These are phyloP conservation scores for Malurus cyaneus DNA, from an alignment of 2,113 vertebrate genomes.

Conservation along the genomic window DNA sequence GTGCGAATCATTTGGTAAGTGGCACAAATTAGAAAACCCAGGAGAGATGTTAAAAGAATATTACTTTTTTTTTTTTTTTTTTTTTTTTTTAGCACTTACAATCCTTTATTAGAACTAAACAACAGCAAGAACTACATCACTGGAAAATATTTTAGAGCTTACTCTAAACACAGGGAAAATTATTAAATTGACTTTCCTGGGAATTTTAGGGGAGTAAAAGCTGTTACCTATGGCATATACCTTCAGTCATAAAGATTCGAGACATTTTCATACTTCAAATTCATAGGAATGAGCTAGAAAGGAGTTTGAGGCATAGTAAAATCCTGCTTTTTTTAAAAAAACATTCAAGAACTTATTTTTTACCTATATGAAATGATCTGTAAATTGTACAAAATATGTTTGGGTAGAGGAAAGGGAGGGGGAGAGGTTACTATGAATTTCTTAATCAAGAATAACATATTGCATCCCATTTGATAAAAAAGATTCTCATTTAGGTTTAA, in stretches of 20 bases:
- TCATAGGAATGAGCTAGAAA: neutral
- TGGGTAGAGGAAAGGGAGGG: neutral
- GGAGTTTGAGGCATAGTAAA: neutral
- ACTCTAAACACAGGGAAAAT: neutral
- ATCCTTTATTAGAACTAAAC: neutral
- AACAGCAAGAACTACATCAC: neutral
- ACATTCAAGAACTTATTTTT: neutral
- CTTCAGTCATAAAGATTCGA: neutral
- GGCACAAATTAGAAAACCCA: constrained; percentile 29
- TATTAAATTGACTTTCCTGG: neutral
- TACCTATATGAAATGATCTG: neutral
- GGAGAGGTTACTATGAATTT: neutral
- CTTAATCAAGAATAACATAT: constrained; percentile 9
- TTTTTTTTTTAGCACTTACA: neutral
- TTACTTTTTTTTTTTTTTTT: neutral
- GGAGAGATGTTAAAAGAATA: constrained; percentile 41
- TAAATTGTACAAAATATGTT: neutral
- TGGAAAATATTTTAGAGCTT: neutral
- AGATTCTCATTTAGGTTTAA: constrained; percentile 35
- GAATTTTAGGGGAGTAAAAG: neutral
- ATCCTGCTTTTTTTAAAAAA: neutral
- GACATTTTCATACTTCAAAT: neutral
- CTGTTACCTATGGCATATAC: neutral
- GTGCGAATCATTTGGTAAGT: constrained; percentile 37
- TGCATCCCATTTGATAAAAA: constrained; percentile 8